Base-by-base conservation (phyloP, 2,113 vertebrate genomes). In the Strigops habroptila region DNA sequence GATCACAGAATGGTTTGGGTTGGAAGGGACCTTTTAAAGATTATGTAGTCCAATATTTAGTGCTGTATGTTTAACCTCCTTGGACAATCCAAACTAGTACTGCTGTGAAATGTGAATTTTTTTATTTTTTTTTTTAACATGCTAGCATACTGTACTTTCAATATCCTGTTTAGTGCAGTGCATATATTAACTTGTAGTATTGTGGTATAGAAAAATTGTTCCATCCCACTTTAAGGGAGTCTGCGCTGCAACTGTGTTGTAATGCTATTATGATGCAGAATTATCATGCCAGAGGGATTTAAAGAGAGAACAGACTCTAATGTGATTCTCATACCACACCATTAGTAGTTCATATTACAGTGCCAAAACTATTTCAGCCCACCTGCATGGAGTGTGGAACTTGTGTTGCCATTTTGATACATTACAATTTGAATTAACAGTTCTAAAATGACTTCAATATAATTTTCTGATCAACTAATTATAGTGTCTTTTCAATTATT, bases 391-490 rank as follows among this genome's bases (percentile, higher is more conserved):
- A 89, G 51, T 64, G 86, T 89, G 49, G 46, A 83, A 94, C 46
- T 90, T 71, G 35, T 86, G 19, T 67, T 77, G 69, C 62, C 14
- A 24, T 77, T 75, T 97, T 79, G 82, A 92, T 94, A 77, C 49
- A 88, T 97, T 92, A 71, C 35, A 73, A 60, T 75, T 86, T 80
- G 77, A 91, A 86, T 86, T 96, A 95, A 73, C 63, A 71, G 84
- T 79, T 97, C 88, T 93, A 91, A 82, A 97, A 95, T 94, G 62
- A 94, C 78, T 97, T 96, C 63, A 80, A 64, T 85, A 75, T 93
- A 86, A 93, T n/a, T 84, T 92, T 97, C 91, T 96, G 91, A 97
- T 97, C 82, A 95, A 78, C 77, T 96, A 91, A 96, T 96, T 96
- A 88, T 81, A 92, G 96, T 94, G 63, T 90, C 57, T 96, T 95